Evolutionary conservation across 2,113 vertebrate genomes (phyloP).

Genomic region (Ictalurus furcatus): DNA sequence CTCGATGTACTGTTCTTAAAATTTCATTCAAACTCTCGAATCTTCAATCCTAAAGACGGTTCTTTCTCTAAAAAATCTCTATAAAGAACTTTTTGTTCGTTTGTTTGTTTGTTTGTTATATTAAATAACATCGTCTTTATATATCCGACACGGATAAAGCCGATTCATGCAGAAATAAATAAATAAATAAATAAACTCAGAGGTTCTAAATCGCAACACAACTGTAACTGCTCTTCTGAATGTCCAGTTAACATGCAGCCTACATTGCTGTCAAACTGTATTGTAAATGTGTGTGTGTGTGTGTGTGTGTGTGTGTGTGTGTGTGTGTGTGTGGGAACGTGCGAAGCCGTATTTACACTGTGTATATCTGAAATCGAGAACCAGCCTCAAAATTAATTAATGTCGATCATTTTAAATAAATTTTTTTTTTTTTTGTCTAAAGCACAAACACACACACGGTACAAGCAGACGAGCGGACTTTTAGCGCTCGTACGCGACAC

Average conservation of each 20-base stretch:
- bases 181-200: not conserved
- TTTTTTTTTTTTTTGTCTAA: constrained; percentile 34
- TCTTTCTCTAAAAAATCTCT: not conserved
- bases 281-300: constrained; percentile 21
- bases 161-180: constrained; percentile 25
- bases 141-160: not conserved
- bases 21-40: not conserved
- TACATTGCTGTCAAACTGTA: constrained; percentile 41
- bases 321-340: constrained; percentile 21
- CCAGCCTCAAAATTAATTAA: constrained; percentile 50
- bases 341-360: constrained; percentile 43
- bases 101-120: not conserved
- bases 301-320: constrained; percentile 21
- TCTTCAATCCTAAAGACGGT: not conserved
- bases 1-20: not conserved
- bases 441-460: constrained; percentile 50
- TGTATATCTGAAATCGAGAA: constrained; percentile 47
- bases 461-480: not conserved
- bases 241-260: constrained; percentile 34
- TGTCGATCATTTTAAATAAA: not conserved
- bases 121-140: not conserved
- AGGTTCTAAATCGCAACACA: not conserved
- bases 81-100: not conserved
- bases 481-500: not conserved
- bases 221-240: constrained; percentile 5